These are phyloP conservation scores for Sclerurus mexicanus DNA, from an alignment of 2,113 vertebrate species.

Conservation along the genomic window DNA sequence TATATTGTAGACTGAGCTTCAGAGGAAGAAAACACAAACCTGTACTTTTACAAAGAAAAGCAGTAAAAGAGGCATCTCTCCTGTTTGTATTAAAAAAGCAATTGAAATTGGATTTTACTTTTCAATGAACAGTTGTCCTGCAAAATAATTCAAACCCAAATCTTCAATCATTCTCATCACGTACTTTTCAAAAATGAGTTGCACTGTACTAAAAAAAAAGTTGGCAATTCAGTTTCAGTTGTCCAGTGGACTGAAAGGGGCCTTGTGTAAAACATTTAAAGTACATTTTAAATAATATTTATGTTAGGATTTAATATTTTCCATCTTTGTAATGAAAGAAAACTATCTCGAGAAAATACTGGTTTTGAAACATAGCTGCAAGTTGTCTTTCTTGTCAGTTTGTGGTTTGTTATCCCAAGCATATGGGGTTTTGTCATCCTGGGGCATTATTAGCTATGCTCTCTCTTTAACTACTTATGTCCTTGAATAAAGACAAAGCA, in stretches of 20 bases:
- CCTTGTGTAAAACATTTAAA: neutral
- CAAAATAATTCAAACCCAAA: neutral
- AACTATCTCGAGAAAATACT: neutral
- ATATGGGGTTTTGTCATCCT: conserved; percentile 17
- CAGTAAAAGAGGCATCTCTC: neutral
- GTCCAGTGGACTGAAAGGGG: neutral
- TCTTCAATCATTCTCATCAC: neutral
- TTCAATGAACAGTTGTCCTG: neutral
- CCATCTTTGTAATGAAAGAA: neutral
- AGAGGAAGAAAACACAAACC: neutral
- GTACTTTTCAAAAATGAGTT: neutral
- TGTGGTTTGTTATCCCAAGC: conserved; percentile 2
- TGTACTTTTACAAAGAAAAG: neutral
- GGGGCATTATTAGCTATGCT: neutral
- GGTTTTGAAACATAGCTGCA: neutral
- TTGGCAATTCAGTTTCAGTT: neutral
- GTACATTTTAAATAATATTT: neutral
- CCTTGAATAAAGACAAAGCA: neutral
- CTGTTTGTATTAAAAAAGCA: neutral
- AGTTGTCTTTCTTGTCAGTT: conserved; percentile 1
- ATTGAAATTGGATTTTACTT: neutral
- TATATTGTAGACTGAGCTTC: neutral
- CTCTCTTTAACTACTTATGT: conserved; percentile 2
- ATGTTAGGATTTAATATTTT: neutral
- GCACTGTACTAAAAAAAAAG: neutral